phyloP scores from a whole-genome alignment of 2,797 vertebrate genomes.

The Pempheris klunzingeri region DNA sequence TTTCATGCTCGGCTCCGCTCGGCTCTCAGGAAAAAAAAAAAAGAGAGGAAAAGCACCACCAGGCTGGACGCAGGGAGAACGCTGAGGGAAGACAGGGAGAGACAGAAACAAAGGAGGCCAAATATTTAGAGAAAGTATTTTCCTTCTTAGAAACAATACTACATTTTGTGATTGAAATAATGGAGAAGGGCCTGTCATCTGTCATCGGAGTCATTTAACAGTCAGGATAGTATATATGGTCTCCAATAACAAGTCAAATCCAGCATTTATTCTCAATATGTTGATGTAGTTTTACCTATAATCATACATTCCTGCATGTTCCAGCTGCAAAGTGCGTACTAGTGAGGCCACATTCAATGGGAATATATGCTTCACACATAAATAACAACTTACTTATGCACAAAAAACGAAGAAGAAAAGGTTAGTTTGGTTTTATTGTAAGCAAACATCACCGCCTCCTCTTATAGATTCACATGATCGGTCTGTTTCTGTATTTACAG shows the following conservation, averaged over 20 bases:
- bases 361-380: background rate
- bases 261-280: background rate
- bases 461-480: background rate
- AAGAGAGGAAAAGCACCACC: background rate
- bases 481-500: background rate
- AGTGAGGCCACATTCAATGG: background rate
- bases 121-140: no score
- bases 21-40: conserved; percentile 11
- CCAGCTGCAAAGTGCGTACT: background rate
- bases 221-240: no score
- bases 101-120: background rate
- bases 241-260: background rate
- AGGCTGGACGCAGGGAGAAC: conserved; percentile 40
- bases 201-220: background rate
- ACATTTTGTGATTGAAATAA: background rate
- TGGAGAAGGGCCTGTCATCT: background rate
- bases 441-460: background rate
- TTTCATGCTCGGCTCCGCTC: conserved; percentile 65
- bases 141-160: no score
- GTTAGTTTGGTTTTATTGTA: background rate
- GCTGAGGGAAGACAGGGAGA: conserved; percentile 18
- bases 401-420: background rate
- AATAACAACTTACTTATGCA: background rate
- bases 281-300: background rate
- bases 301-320: background rate